Evolutionary conservation across 2,888 invertebrate genomes (phyloP).

Genomic region (Meganola albula): DNA sequence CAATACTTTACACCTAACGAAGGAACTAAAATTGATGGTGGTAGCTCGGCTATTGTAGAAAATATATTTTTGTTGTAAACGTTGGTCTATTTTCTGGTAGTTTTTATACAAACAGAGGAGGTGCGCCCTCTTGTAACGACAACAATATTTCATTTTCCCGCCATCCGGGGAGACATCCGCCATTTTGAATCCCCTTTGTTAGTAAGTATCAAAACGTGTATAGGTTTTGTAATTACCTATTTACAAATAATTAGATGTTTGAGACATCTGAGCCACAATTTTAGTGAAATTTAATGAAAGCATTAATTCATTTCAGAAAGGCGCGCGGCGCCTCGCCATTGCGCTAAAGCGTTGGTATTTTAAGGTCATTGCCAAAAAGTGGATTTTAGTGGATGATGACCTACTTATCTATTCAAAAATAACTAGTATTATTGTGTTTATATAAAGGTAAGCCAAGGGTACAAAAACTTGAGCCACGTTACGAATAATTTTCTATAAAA

Average conservation of each 20-base stretch:
- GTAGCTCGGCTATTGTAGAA: slow-evolving; percentile 24
- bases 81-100: slow-evolving; percentile 25
- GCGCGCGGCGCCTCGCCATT: too few relatives aligned
- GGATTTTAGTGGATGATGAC: too few relatives aligned
- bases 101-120: slow-evolving; percentile 9
- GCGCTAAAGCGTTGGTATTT: too few relatives aligned
- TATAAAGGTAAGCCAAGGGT: too few relatives aligned
- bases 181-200: slow-evolving; percentile 54
- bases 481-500: too few relatives aligned
- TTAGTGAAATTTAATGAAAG: not conserved
- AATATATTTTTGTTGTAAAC: slow-evolving; percentile 17
- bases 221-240: slow-evolving; percentile 33
- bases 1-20: slow-evolving; percentile 26
- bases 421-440: too few relatives aligned
- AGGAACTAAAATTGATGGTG: slow-evolving; percentile 28
- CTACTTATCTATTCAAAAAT: slow-evolving; percentile 9
- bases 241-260: slow-evolving; percentile 18
- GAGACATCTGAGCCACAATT: not conserved
- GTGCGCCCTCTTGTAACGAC: slow-evolving; percentile 39
- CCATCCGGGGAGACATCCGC: slow-evolving; percentile 45
- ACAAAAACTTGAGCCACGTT: too few relatives aligned
- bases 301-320: too few relatives aligned
- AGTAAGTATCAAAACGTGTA: slow-evolving; percentile 38
- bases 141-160: slow-evolving; percentile 60
- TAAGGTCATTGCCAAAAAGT: too few relatives aligned